These are phyloP conservation scores for Drosophila pallidifrons DNA, from an alignment of 1,140 invertebrate species.

Conservation along the genomic window DNA sequence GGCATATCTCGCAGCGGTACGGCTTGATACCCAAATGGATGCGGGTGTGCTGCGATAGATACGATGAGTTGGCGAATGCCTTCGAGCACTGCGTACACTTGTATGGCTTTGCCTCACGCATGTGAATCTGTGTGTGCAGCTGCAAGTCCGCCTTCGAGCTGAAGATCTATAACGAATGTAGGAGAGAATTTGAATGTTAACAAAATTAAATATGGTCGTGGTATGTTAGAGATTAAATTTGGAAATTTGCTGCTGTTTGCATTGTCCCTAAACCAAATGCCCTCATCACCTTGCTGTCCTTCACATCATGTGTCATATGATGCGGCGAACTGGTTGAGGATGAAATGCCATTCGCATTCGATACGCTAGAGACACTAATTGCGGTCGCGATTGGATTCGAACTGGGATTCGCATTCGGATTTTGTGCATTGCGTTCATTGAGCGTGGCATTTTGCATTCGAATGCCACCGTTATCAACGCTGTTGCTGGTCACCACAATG, in stretches of 20 bases:
- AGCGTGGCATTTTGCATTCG: conserved; percentile 75
- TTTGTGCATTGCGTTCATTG: conserved; percentile 61
- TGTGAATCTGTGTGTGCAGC: conserved; percentile 98
- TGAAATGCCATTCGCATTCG: conserved; percentile 65
- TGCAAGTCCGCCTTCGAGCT: conserved; percentile 98
- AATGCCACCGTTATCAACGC: conserved; percentile 78
- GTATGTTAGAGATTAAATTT: not conserved
- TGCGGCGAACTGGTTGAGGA: conserved; percentile 83
- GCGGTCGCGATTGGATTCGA: conserved; percentile 16
- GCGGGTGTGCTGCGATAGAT: conserved; percentile 98
- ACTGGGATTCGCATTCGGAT: conserved; percentile 16
- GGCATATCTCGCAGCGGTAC: conserved; percentile 98
- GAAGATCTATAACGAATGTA: conserved; percentile 93
- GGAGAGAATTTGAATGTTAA: conserved; percentile 55
- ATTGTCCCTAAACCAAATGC: not conserved
- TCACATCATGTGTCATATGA: conserved; percentile 76
- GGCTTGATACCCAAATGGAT: conserved; percentile 99
- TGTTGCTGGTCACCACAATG: conserved; percentile 81
- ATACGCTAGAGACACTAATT: conserved; percentile 22
- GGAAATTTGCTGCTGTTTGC: conserved; percentile 10
- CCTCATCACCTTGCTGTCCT: conserved; percentile 77
- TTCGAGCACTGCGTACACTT: conserved; percentile 99
- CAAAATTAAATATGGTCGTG: not conserved
- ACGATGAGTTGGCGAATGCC: conserved; percentile 99
- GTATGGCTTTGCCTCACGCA: conserved; percentile 99